Base-by-base conservation (phyloP, 2,113 vertebrate genomes). In the Takifugu bimaculatus region DNA sequence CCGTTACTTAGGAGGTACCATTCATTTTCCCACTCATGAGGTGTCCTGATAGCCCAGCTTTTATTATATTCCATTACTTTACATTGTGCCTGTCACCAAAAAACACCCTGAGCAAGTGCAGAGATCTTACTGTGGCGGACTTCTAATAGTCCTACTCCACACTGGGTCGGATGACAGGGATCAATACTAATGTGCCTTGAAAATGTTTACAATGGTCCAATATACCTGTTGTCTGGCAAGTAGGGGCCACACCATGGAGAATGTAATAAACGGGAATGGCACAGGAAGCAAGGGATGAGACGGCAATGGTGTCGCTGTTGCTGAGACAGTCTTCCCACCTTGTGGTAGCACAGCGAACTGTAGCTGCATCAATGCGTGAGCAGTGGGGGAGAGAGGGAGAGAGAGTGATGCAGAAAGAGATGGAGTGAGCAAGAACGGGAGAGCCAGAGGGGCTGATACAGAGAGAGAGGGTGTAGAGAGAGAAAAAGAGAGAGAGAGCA, bases 261-360 rank as follows among this genome's bases (percentile, higher is more conserved):
- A 72, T 72, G 39, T 67, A 25, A 68, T 58, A 57, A 60, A 76
- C 63, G 78, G 77, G 76, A 86, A 82, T 78, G 70, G 82, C 78
- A 50, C 48, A 77, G 3, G 67, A 68, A 71, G 69, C 60, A 83
- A 72, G 53, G 64, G 84, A 74, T 77, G 84, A 83, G 67, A 81
- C 74, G 57, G 80, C 47, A 77, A 75, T 80, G 64, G 70, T 90
- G 85, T 82, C 77, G 76, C 79, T 78, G 89, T 77, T 84, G 81
- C 87, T 86, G 75, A 87, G 89, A 86, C 91, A 91, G 93, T 90
- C 93, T 95, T 92, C 93, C 94, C 96, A 95, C 96, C 97, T 98
- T 94, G 95, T 95, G 97, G 95, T 87, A 87, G 90, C 88, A 88
- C 70, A 77, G 94, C 86, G 95, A 98, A 99, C 93, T 98, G 95